A percentile compares a stretch with the other conserved stretches of the same genome.
Conservation (phyloP, 2,888 invertebrate species). For the Morinoia aosen region DNA sequence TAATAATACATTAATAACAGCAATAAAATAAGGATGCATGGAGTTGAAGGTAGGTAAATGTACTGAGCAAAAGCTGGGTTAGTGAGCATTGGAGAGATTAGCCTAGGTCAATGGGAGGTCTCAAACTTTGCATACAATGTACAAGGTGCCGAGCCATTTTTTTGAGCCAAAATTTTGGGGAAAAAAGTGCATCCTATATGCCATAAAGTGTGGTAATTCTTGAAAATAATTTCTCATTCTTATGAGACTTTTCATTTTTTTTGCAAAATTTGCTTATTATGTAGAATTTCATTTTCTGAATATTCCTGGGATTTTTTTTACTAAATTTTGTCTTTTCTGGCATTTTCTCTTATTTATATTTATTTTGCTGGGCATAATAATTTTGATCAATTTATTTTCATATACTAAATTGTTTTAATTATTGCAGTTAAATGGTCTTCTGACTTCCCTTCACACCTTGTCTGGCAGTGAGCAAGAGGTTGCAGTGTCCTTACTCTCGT, state of each 20-base stretch:
- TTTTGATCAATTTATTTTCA: neutral
- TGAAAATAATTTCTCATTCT: no score
- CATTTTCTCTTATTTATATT: neutral
- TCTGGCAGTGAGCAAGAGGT: neutral
- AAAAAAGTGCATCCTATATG: no score
- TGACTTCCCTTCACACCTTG: constrained; percentile 25
- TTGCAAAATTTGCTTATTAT: neutral
- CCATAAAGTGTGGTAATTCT: no score
- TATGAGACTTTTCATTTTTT: neutral
- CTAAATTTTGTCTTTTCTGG: neutral
- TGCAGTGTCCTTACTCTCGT: constrained; percentile 7
- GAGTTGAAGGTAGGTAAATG: no score
- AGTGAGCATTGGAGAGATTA: no score
- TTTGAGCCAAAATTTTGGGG: no score
- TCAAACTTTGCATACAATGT: no score
- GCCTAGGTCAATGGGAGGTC: no score
- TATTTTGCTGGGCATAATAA: neutral
- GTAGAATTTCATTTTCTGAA: neutral
- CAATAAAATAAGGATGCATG: no score
- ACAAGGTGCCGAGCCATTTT: no score
- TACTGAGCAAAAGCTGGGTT: no score
- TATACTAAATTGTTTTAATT: neutral
- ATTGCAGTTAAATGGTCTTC: constrained; percentile 31
- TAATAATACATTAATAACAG: no score
- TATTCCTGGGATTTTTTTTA: neutral